Evolutionary conservation across 2,888 invertebrate species (phyloP).

Genomic region (Unio delphinus): DNA sequence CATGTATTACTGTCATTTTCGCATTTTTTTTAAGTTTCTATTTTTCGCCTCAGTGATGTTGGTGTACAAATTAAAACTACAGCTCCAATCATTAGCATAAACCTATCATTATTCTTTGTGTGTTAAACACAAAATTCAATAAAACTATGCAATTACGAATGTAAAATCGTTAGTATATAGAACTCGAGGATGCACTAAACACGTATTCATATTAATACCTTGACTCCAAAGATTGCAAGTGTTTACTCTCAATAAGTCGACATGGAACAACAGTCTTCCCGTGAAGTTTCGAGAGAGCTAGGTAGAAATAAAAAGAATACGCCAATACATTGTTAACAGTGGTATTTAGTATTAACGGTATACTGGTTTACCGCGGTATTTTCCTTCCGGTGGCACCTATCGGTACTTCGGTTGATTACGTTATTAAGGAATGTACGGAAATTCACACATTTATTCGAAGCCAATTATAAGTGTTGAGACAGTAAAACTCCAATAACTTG

Average conservation of each 20-base stretch:
- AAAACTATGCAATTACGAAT: background rate
- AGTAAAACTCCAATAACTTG: too few relatives aligned
- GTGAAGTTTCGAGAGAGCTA: slow-evolving; percentile 80
- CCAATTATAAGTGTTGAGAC: too few relatives aligned
- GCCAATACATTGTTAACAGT: too few relatives aligned
- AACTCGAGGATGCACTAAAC: background rate
- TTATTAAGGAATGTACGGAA: too few relatives aligned
- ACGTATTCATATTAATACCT: slow-evolving; percentile 63
- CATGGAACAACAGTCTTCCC: slow-evolving; percentile 78
- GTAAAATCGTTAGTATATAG: background rate
- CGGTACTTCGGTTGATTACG: too few relatives aligned
- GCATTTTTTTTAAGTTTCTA: too few relatives aligned
- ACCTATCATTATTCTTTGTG: background rate
- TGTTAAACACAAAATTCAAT: background rate
- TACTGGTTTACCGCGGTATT: too few relatives aligned
- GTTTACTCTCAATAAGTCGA: slow-evolving; percentile 42
- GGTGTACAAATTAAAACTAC: background rate
- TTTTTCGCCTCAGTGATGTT: background rate
- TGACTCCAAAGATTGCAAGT: slow-evolving; percentile 52
- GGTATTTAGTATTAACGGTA: too few relatives aligned
- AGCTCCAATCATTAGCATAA: background rate
- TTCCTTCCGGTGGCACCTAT: too few relatives aligned
- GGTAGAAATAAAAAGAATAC: too few relatives aligned
- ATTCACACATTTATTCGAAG: too few relatives aligned
- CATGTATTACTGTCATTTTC: too few relatives aligned